Evolutionary conservation across 2,888 invertebrate species (phyloP).

Genomic region (Chaetogeoica ovagalla): DNA sequence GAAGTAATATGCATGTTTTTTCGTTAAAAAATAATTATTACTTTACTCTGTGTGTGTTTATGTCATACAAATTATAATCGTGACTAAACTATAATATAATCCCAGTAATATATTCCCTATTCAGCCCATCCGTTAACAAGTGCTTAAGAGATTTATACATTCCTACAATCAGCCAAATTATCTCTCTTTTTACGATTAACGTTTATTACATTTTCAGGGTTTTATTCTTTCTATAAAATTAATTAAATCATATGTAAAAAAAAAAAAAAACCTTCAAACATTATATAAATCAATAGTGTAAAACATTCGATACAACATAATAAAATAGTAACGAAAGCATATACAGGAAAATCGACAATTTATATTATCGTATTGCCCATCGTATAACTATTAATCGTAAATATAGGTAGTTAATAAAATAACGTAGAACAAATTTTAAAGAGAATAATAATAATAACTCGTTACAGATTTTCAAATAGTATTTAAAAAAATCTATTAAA

Average conservation of each 20-base stretch:
- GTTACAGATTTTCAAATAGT: no score
- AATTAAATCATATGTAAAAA: neutral
- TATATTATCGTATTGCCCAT: no score
- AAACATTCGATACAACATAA: neutral
- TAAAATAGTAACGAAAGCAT: neutral
- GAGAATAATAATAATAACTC: no score
- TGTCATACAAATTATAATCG: neutral
- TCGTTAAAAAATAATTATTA: neutral
- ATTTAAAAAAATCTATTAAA: no score
- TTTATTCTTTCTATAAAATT: neutral
- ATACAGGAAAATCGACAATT: neutral
- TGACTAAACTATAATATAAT: no score
- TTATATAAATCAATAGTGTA: conserved; percentile 1
- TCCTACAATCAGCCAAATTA: neutral
- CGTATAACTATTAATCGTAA: neutral
- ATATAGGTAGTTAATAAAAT: neutral
- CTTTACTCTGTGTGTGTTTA: neutral
- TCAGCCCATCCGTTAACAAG: neutral
- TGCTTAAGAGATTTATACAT: neutral
- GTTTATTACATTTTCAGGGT: neutral
- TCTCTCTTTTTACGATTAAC: neutral
- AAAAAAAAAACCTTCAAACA: neutral
- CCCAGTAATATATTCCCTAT: neutral
- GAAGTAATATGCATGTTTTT: neutral
- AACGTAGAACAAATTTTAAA: no score